Percentiles rank a stretch among this genome's conserved stretches.
Conservation (phyloP, 2,113 vertebrate species). For the Dicrurus megarhynchus region DNA sequence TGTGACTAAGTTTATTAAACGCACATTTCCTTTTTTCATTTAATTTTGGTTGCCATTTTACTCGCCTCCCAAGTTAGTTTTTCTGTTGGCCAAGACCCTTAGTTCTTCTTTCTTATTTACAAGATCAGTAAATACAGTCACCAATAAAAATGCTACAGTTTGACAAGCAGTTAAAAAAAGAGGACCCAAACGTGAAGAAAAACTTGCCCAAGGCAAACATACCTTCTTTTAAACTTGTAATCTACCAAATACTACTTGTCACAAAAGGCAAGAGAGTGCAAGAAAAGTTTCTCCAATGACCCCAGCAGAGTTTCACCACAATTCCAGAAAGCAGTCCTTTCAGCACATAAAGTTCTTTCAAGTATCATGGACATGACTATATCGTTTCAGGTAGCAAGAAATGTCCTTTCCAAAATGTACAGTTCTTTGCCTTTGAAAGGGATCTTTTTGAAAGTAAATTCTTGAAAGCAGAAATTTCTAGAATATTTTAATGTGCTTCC, state of each 20-base stretch:
- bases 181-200: background rate
- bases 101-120: background rate
- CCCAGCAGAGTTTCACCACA: background rate
- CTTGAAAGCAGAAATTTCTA: background rate
- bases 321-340: background rate
- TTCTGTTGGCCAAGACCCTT: background rate
- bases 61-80: background rate
- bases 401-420: background rate
- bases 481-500: background rate
- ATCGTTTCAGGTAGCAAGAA: background rate
- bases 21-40: background rate
- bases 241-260: background rate
- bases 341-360: background rate
- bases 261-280: background rate
- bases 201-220: background rate
- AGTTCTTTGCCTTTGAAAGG: background rate
- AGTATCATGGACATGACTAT: background rate
- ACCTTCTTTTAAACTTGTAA: background rate
- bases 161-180: background rate
- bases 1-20: constrained; percentile 3
- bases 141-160: background rate
- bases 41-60: background rate
- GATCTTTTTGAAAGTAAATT: background rate
- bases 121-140: background rate
- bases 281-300: background rate